These are phyloP conservation scores for Alosa alosa DNA, from an alignment of 2,113 vertebrate genomes.

Conservation along the genomic window DNA sequence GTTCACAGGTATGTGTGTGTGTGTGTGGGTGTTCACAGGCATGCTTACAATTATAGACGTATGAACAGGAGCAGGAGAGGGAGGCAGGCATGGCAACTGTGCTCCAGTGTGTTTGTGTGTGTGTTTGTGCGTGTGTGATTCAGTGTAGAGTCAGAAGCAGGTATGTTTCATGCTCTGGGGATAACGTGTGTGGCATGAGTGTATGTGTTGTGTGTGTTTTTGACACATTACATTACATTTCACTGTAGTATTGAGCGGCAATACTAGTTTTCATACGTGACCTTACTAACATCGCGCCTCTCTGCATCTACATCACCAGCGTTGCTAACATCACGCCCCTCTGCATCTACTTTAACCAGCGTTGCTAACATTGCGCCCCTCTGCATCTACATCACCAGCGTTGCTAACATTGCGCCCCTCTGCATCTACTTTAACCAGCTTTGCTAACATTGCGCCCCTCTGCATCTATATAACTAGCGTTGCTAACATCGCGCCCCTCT, in stretches of 20 bases:
- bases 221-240: too few relatives aligned
- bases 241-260: too few relatives aligned
- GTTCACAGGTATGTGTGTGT: conserved; percentile 40
- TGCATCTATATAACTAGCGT: not conserved
- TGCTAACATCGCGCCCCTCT: conserved; percentile 18
- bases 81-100: conserved; percentile 60
- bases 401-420: too few relatives aligned
- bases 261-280: too few relatives aligned
- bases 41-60: conserved; percentile 30
- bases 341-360: conserved; percentile 23
- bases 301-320: not conserved
- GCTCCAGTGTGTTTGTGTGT: not conserved
- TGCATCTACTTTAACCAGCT: too few relatives aligned
- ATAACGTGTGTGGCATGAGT: not conserved
- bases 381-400: too few relatives aligned
- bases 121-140: not conserved
- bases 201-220: conserved; percentile 13
- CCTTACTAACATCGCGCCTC: too few relatives aligned
- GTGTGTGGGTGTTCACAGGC: conserved; percentile 40
- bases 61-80: conserved; percentile 50
- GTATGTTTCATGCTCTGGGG: too few relatives aligned
- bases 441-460: too few relatives aligned
- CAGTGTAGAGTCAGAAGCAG: too few relatives aligned
- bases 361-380: not conserved
- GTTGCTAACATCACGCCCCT: conserved; percentile 14